Evolutionary conservation across 2,888 invertebrate species (phyloP), one percentile per base, ranked within the genome.

Genomic region (Mellilla xanthometata): DNA sequence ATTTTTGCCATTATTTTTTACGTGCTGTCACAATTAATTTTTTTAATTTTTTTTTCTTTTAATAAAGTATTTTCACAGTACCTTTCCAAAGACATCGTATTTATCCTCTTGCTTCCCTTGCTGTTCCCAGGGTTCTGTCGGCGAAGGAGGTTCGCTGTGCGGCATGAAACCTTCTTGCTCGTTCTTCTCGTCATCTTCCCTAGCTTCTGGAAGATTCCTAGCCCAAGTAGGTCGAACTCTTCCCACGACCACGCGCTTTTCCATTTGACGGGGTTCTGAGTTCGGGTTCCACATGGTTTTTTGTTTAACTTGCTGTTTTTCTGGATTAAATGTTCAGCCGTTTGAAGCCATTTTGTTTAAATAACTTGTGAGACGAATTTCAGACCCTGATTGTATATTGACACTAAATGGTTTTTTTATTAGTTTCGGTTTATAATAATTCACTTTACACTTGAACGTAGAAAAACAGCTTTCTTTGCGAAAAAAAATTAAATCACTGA

Each of bases 161-260:
- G 84, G 87, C 84, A 84, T 83, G 3, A 78, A 74, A 0, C 78
- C 82, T 30, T 83, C 81, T 9, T 71, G 62, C 2, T 83, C 82
- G 29, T 71, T 78, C 52, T 80, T 81, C n/a, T 84, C 90, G 1
- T 88, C 88, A 6, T 84, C 87, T 6, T 87, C 86, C 29, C 85
- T 75, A 0, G 84, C 79, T 53, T 88, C 86, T 10, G 87, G 81
- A 52, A 91, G 83, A 61, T 81, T 81, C 58, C 84, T 80, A 31
- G 91, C 92, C 91, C 84, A 90, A 29, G 87, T 92, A 49, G 91
- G 91, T 30, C 90, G 64, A 42, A 91, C 91, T 52, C 89, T 76
- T 50, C 92, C 92, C 41, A 92, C 91, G 52, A 92, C 91, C 57
- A 92, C 91, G 47, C 92, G 81, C 73, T 91, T 92, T 80, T 91